phyloP scores from a whole-genome alignment of 2,113 vertebrate genomes.

The Tachysurus vachellii region DNA sequence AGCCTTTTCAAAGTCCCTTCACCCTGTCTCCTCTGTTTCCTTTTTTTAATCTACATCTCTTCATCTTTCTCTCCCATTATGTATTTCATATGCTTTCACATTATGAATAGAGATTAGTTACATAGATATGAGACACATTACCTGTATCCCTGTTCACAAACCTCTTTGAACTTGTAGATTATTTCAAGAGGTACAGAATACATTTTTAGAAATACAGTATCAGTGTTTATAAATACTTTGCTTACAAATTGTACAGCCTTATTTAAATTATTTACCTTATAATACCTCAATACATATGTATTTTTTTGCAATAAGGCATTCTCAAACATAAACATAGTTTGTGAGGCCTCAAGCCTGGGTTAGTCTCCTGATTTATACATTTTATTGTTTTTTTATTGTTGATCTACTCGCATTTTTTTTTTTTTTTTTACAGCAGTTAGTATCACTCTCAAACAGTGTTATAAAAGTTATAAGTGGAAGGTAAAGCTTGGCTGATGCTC shows the following conservation, averaged over 20 bases:
- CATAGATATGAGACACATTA: neutral
- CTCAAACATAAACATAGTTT: neutral
- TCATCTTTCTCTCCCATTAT: conserved; percentile 14
- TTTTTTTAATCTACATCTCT: conserved; percentile 23
- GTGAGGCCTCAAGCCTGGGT: neutral
- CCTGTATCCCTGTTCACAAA: neutral
- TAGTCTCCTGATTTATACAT: neutral
- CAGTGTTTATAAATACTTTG: neutral
- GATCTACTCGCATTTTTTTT: neutral
- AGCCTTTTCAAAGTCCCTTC: conserved; percentile 44
- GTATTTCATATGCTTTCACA: neutral
- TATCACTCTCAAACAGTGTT: neutral
- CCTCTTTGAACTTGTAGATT: neutral
- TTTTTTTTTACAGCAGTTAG: neutral
- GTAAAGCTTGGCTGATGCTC: neutral
- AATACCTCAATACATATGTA: neutral
- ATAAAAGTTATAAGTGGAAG: neutral
- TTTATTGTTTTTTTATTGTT: neutral
- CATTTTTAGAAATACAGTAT: neutral
- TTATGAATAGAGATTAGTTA: neutral
- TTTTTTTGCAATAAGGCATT: neutral
- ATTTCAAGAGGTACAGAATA: neutral
- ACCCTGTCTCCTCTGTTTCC: conserved; percentile 39
- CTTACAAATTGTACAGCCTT: neutral
- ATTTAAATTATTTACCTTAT: neutral